Base-by-base conservation (phyloP, 2,888 invertebrate genomes). In the Didymodactylos carnosus region DNA sequence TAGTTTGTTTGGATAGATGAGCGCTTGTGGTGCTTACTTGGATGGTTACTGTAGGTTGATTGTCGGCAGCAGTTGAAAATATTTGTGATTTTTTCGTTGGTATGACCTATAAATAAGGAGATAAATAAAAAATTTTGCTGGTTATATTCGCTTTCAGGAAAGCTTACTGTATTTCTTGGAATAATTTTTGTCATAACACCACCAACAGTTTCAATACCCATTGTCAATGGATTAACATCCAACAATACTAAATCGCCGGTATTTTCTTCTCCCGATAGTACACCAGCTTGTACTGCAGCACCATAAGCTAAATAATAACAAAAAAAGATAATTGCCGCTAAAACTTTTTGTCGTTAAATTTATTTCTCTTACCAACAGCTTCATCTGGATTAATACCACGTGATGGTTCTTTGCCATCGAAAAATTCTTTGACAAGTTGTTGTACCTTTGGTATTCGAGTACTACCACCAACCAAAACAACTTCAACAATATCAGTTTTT, bases 161-260 rank as follows among this genome's bases (percentile, higher is more conserved):
- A n/a, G n/a, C n/a, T n/a, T n/a, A 95, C 94, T 39, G 97, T 95
- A 87, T 98, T 98, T 79, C 97, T 85, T 73, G 92, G 91, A 82
- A 98, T 98, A 73, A 98, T 87, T 83, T 95, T 97, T 79, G 97
- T 97, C 97, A 99, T 98, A 40, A 98, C 97, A 78, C 98, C 98
- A 77, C 98, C 97, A 71, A 97, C 95, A 62, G 98, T 99, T 85
- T 99, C 98, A 81, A 99, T 98, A 85, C 98, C 98, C 89, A 98
- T 88, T 77, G 98, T 97, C 77, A 99, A 87, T 78, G 98, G 98
- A 84, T 95, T 97, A 73, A 98, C 97, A 83, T 99, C 97, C 77
- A 98, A 88, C 76, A 98, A 87, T 0, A 97, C 93, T 78, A 97
- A 90, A 73, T 94, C 94, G 79, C 93, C 81, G 39, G 94, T 94